Base-by-base conservation (phyloP, 2,888 invertebrate species). In the Clitarchus hookeri region DNA sequence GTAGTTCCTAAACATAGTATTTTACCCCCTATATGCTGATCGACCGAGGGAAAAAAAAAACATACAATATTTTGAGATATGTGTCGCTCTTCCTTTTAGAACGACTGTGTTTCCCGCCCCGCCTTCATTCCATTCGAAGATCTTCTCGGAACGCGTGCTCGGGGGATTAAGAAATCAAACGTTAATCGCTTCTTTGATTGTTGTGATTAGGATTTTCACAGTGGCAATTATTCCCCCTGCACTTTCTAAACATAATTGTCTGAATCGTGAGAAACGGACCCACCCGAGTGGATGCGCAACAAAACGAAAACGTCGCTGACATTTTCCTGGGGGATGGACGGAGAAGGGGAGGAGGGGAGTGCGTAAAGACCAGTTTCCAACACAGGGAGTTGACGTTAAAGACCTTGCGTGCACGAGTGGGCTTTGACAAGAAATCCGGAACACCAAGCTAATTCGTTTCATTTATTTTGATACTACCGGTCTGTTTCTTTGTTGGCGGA, bases 121-220 rank as follows among this genome's bases (percentile, higher is more conserved):
- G 8, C 23, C 19, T 65, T 65, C 65, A 65, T 65, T 65, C 16
- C 65, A 19, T n/a, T n/a, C 65, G 23, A 23, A 6, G 23, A 65
- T 16, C 65, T 65, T 65, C 65, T 65, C 65, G 65, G 65, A 65
- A 65, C 65, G 16, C 16, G 65, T n/a, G 1, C 12, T 65, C n/a
- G 65, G 16, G 16, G 65, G n/a, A 82, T 82, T 82, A 82, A 82
- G 82, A 82, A 44, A 82, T 82, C 82, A 82, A 44, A 82, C 27
- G 36, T 82, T 82, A 82, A 82, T 82, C 27, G 36, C 27, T 3
- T 11, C 36, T n/a, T 8, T 27, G 27, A 82, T 82, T 23, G 44
- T 82, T 82, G 82, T 82, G 27, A 82, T 82, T 82, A 82, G 23
- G 4, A 25, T 23, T 82, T 82, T 82, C 82, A 44, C 82, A 82